Base-by-base conservation (phyloP, 2,888 invertebrate genomes). In the Andrena bucephala region DNA sequence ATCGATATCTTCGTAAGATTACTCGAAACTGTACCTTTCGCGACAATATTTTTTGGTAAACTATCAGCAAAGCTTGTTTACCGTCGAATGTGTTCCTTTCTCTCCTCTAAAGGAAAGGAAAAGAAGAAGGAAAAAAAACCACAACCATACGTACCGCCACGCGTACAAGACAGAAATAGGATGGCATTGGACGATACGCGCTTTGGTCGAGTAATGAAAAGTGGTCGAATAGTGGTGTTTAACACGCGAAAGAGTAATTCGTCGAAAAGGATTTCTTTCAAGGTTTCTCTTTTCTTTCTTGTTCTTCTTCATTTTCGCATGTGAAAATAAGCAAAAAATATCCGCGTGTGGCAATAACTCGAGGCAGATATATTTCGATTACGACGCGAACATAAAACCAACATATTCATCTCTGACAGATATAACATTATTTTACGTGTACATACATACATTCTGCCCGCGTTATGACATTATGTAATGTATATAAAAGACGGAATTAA, bases 401-500 rank as follows among this genome's bases (percentile, higher is more conserved):
- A 54, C 33, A 20, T 78, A 48, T 63, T 31, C 62, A 27, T 48
- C 5, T 36, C 20, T 63, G 20, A 57, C 5, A 33, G 24, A 20
- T 52, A 8, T 8, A 10, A 52, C n/a, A 50, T 62, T 42, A 42
- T 42, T 42, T 42, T 42, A 42, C 42, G 42, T 42, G 3, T 42
- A 42, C 42, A 31, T 16, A 27, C n/a, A 29, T 42, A 8, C 36
- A n/a, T 67, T 77, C 10, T 54, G 24, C n/a, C 42, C 42, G 20
- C 10, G 13, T 7, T 54, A 42, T 24, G 48, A 6, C 20, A 62
- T 63, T 63, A 24, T 68, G 16, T 42, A 31, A 33, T 20, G 33
- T 2, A 33, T 63, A 29, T 42, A 42, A 42, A 16, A 71, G 54
- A 79, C 10, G 8, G 60, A 77, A 52, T 67, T 60, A 52, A 20